Conservation (phyloP, 53 echinoderm and acorn worm species). For the Zoroaster sp. region DNA sequence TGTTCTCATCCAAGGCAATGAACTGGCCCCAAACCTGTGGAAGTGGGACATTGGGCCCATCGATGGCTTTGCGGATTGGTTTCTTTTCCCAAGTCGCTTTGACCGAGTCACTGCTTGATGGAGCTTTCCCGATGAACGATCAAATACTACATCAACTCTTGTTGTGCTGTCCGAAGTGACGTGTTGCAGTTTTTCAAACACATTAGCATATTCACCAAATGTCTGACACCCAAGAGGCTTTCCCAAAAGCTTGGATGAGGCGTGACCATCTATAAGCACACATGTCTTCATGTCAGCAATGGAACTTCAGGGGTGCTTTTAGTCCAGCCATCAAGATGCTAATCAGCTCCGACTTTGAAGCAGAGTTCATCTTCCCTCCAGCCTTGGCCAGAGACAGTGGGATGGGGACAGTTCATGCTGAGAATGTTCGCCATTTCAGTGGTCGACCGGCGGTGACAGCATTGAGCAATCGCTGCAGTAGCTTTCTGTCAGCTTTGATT, state of each 20-base stretch:
- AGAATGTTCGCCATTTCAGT: conserved; percentile 31
- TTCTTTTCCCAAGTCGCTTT: not conserved
- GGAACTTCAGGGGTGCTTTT: not conserved
- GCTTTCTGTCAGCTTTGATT: conserved; percentile 43
- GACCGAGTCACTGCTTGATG: too few relatives aligned
- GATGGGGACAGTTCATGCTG: conserved; percentile 49
- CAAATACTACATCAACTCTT: conserved; percentile 36
- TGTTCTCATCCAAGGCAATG: conserved; percentile 42
- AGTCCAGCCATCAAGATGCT: not conserved
- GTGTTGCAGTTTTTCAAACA: not conserved
- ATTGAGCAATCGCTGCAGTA: conserved; percentile 43
- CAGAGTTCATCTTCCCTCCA: conserved; percentile 5
- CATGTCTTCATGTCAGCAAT: conserved; percentile 14
- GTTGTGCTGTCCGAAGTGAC: not conserved
- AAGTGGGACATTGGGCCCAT: not conserved
- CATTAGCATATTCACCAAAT: conserved; percentile 54
- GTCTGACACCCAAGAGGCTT: conserved; percentile 48
- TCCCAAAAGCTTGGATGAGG: conserved; percentile 25
- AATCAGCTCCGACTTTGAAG: conserved; percentile 18
- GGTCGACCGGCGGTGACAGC: conserved; percentile 10
- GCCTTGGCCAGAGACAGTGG: conserved; percentile 4
- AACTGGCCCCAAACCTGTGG: conserved; percentile 34
- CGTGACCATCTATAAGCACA: conserved; percentile 62
- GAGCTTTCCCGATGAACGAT: too few relatives aligned
- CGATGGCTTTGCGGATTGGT: conserved; percentile 28